A percentile compares a stretch with the other conserved stretches of the same genome.
Evolutionary conservation across 2,113 vertebrate genomes (phyloP).

Genomic region (Uria aalge): DNA sequence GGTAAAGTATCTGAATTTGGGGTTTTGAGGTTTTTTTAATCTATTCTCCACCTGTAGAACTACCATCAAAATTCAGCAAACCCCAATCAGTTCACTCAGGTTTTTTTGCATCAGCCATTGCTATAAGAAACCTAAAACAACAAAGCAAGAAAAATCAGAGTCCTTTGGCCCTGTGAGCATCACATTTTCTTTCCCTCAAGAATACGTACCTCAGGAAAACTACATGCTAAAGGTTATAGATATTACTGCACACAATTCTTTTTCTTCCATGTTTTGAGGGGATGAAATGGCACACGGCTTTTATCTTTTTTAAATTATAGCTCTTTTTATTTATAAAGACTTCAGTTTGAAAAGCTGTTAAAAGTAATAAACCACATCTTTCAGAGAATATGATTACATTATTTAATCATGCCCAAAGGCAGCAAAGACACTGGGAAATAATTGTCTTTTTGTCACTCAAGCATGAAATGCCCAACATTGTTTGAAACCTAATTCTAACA

Average conservation of each 20-base stretch:
- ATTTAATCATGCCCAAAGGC: conserved; percentile 69
- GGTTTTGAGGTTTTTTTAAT: neutral
- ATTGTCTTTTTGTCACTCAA: conserved; percentile 64
- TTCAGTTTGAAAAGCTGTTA: conserved; percentile 62
- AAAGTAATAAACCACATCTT: conserved; percentile 64
- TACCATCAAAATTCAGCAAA: neutral
- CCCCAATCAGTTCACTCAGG: neutral
- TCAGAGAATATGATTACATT: conserved; percentile 54
- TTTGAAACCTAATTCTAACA: conserved; percentile 64
- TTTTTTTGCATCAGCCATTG: neutral
- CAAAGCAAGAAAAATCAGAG: neutral
- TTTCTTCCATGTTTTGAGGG: neutral
- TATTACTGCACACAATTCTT: neutral
- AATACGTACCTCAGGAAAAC: neutral
- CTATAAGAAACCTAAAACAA: neutral
- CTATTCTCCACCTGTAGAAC: neutral
- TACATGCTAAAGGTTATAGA: neutral
- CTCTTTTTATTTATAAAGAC: conserved; percentile 47
- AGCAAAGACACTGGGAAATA: conserved; percentile 55
- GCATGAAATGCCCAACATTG: conserved; percentile 54
- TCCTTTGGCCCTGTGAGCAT: neutral
- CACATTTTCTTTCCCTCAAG: neutral
- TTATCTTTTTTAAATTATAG: conserved; percentile 42
- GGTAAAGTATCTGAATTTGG: neutral
- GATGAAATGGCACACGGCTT: neutral